Conservation (phyloP, 2,888 invertebrate species). For the Sialis lutaria region DNA sequence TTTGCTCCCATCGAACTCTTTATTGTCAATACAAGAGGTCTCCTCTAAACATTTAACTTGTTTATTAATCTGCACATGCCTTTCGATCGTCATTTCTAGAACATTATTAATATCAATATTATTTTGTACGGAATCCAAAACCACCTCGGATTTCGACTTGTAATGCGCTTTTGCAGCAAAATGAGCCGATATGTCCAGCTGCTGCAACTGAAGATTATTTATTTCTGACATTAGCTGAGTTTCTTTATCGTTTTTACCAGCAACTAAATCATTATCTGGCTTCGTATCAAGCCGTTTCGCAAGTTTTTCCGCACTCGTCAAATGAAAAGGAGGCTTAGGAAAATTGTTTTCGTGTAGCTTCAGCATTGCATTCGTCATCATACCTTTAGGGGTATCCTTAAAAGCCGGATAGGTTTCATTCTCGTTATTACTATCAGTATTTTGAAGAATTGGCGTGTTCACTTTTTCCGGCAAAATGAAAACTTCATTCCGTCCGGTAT, state of each 20-base stretch:
- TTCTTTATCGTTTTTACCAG: background rate
- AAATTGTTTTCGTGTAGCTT: background rate
- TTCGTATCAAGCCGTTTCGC: background rate
- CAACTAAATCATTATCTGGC: background rate
- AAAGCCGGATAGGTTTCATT: background rate
- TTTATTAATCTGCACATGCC: too few relatives aligned
- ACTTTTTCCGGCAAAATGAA: background rate
- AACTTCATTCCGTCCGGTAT: background rate
- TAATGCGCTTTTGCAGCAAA: background rate
- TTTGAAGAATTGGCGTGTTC: background rate
- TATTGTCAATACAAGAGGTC: too few relatives aligned
- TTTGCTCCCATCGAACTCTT: too few relatives aligned
- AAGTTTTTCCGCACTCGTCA: background rate
- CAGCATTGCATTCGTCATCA: slow-evolving; percentile 1
- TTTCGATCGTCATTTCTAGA: too few relatives aligned
- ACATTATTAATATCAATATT: too few relatives aligned
- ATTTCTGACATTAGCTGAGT: background rate
- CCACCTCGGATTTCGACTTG: too few relatives aligned
- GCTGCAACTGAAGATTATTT: background rate
- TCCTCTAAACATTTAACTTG: too few relatives aligned
- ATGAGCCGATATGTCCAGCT: background rate
- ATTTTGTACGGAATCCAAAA: too few relatives aligned
- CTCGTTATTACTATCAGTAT: background rate
- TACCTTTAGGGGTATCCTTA: slow-evolving; percentile 4
- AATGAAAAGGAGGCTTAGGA: background rate